Base-by-base conservation (phyloP, 2,888 invertebrate genomes). In the Syritta pipiens region DNA sequence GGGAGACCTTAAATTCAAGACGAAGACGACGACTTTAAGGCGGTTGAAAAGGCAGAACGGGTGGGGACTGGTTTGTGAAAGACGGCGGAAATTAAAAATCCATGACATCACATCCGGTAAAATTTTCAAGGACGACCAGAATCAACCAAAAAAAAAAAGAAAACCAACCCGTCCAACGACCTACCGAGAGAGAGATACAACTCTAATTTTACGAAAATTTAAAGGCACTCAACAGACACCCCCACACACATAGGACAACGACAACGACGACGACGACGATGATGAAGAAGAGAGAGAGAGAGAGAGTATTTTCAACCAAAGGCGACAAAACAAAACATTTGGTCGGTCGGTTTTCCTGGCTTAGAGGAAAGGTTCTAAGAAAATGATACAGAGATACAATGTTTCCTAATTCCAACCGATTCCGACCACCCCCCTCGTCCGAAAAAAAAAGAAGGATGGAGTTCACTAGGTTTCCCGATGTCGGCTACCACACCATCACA, bases 31-130 rank as follows among this genome's bases (percentile, higher is more conserved):
- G 22, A 30, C 71, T 77, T 77, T 71, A 77, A 65, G 65, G 51
- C 72, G 46, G 24, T 10, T 22, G 30, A 19, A 51, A 51, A 51
- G 37, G 51, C 37, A 28, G 10, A 17, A 35, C 37, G 10, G 9
- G 28, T 19, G 10, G 17, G 17, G 42, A 32, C 9, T 17, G 17
- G 22, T 7, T 46, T 57, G 48, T 35, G 37, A n/a, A n/a, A n/a
- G n/a, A 20, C 12, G 20, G 26, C 59, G 51, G 60, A 67, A 77
- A 77, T 77, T 79, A 74, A 72, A 79, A 79, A 74, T 79, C 67
- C 74, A 74, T 74, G 79, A 74, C 74, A 79, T 79, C 79, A 74
- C 67, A 62, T 79, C 74, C 67, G 60, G 79, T 42, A 12, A 46
- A n/a, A 60, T 53, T 72, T 68, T 79, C 79, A 79, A 74, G 74